Percentiles rank a stretch among this genome's conserved stretches.
Conservation (phyloP, 2,888 invertebrate genomes). For the Dasypolia templi region DNA sequence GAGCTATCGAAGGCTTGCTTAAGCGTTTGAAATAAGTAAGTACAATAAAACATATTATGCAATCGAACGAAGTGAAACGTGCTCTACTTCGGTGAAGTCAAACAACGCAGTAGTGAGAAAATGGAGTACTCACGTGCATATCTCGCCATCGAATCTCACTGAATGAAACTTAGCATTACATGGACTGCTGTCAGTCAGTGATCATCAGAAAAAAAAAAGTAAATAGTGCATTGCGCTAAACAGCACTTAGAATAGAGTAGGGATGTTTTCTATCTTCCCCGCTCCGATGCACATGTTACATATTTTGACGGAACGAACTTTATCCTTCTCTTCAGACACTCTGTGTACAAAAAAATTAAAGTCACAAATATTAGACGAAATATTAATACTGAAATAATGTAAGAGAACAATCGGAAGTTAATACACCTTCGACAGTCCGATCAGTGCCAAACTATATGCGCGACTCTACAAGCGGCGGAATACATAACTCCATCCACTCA, state of each 20-base stretch:
- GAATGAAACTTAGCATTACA: background rate
- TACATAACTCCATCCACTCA: too few relatives aligned
- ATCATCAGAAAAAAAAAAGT: background rate
- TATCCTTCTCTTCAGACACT: background rate
- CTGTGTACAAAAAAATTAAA: background rate
- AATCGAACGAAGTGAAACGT: slow-evolving; percentile 32
- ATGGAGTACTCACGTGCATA: slow-evolving; percentile 13
- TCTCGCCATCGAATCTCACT: background rate
- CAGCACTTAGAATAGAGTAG: background rate
- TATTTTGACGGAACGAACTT: background rate
- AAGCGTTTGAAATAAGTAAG: slow-evolving; percentile 31
- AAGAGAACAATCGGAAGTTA: too few relatives aligned
- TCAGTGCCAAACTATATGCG: too few relatives aligned
- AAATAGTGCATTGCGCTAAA: background rate
- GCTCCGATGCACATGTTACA: background rate
- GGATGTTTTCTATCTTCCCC: background rate
- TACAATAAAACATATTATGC: slow-evolving; percentile 21
- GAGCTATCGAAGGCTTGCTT: slow-evolving; percentile 62
- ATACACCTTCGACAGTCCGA: too few relatives aligned
- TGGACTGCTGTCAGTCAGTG: background rate
- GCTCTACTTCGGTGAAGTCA: slow-evolving; percentile 20
- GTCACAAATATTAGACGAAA: background rate
- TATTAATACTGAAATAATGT: too few relatives aligned
- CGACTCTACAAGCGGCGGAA: too few relatives aligned
- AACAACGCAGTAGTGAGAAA: slow-evolving; percentile 16